Percentiles rank a stretch among this genome's conserved stretches.
Evolutionary conservation across 2,113 vertebrate species (phyloP).

Genomic region (Seriola dumerili): DNA sequence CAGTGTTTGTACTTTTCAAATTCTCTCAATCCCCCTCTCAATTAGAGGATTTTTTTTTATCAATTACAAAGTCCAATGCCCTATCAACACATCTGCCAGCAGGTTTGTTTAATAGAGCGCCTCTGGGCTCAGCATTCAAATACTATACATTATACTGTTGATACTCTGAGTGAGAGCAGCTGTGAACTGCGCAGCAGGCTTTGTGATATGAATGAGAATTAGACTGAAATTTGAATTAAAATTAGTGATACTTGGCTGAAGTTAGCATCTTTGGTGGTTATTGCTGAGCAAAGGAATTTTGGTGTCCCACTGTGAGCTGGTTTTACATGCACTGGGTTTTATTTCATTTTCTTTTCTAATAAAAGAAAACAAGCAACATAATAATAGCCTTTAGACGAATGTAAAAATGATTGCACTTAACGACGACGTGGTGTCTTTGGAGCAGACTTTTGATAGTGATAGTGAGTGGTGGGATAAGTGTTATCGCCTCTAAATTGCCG

Average conservation of each 20-base stretch:
- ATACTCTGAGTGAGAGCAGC: slow-evolving; percentile 33
- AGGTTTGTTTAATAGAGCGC: slow-evolving; percentile 48
- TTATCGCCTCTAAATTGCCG: background rate
- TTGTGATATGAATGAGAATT: slow-evolving; percentile 70
- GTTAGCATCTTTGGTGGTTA: slow-evolving; percentile 55
- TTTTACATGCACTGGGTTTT: slow-evolving; percentile 16
- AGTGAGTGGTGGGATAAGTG: background rate
- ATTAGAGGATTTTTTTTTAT: slow-evolving; percentile 24
- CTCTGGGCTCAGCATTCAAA: slow-evolving; percentile 56
- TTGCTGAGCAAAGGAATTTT: slow-evolving; percentile 48
- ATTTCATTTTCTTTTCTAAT: background rate
- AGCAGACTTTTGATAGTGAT: background rate
- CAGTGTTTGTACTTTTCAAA: slow-evolving; percentile 10
- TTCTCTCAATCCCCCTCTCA: slow-evolving; percentile 24
- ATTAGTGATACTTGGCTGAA: slow-evolving; percentile 59
- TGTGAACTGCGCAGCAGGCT: slow-evolving; percentile 44
- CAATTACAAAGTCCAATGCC: slow-evolving; percentile 18
- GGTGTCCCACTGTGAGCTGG: slow-evolving; percentile 21
- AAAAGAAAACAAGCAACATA: background rate
- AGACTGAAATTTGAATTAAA: slow-evolving; percentile 70
- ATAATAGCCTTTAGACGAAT: slow-evolving; percentile 11
- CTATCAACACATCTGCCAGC: slow-evolving; percentile 48
- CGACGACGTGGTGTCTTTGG: background rate
- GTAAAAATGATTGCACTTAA: background rate
- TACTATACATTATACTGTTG: slow-evolving; percentile 25